A percentile compares a stretch with the other conserved stretches of the same genome.
phyloP scores from a whole-genome alignment of 2,113 vertebrate species.

The Phylloscopus trochilus region DNA sequence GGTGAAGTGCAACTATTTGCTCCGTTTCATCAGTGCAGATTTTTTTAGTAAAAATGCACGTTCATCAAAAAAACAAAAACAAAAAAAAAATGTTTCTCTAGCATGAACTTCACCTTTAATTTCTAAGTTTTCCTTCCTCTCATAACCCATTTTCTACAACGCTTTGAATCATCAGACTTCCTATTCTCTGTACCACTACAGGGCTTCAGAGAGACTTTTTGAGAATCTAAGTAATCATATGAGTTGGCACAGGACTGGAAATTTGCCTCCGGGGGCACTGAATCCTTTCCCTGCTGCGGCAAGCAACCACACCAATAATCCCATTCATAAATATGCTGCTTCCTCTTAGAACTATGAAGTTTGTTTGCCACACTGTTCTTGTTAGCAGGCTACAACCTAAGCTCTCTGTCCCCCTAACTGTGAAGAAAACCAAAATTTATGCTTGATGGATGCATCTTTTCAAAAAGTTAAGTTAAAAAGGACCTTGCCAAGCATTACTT shows the following conservation, averaged over 20 bases:
- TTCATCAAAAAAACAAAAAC: not conserved
- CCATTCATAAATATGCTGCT: constrained; percentile 39
- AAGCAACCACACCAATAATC: constrained; percentile 29
- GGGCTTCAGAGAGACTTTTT: not conserved
- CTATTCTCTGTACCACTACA: not conserved
- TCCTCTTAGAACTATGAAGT: not conserved
- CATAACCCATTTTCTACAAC: not conserved
- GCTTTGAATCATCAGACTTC: not conserved
- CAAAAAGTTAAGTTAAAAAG: not conserved
- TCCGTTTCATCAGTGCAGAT: not conserved
- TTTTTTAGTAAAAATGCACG: not conserved
- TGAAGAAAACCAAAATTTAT: not conserved
- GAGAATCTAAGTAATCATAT: not conserved
- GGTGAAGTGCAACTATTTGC: not conserved
- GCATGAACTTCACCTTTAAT: not conserved
- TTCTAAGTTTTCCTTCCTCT: not conserved
- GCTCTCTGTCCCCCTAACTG: not conserved
- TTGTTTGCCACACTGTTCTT: not conserved
- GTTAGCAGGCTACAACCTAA: not conserved
- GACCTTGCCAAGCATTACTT: not conserved
- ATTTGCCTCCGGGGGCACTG: constrained; percentile 37
- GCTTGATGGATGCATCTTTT: not conserved
- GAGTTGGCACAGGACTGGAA: constrained; percentile 19
- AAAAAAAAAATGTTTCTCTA: not conserved
- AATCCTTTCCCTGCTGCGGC: constrained; percentile 22